These are phyloP conservation scores for Barypeithes pellucidus DNA, from an alignment of 2,888 invertebrate genomes.

Conservation along the genomic window DNA sequence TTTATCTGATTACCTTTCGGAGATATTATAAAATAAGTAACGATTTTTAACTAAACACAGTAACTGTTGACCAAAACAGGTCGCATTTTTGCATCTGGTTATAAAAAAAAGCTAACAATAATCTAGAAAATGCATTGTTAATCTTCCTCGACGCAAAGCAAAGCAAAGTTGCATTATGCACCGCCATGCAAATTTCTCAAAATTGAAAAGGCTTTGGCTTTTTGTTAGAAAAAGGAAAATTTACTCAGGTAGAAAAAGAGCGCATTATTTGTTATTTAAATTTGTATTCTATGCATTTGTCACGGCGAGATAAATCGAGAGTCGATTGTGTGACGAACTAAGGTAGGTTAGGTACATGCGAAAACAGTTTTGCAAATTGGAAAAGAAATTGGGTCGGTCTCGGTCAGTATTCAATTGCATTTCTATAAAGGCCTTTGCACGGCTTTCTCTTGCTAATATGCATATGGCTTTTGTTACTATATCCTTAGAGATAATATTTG, in stretches of 20 bases:
- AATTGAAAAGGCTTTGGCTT: conserved; percentile 28
- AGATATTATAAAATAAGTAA: no score
- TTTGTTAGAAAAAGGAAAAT: conserved; percentile 22
- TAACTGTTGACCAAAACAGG: no score
- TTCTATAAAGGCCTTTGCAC: conserved; percentile 8
- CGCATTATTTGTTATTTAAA: conserved; percentile 17
- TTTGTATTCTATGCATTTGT: conserved; percentile 25
- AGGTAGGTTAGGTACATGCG: conserved; percentile 8
- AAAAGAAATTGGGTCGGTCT: conserved; percentile 18
- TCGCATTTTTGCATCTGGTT: neutral
- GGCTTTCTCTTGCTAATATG: conserved; percentile 1
- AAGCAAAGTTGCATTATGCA: conserved; percentile 3
- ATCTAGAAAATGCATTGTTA: no score
- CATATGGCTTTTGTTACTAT: conserved; percentile 1
- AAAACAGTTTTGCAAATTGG: conserved; percentile 29
- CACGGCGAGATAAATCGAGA: neutral
- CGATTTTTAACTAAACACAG: no score
- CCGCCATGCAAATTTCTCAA: conserved; percentile 20
- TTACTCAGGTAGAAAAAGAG: conserved; percentile 27
- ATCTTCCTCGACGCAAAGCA: no score
- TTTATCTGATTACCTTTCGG: no score
- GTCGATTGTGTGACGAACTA: conserved; percentile 15
- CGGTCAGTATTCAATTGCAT: no score
- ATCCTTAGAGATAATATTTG: no score
- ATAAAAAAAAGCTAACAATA: no score